Conservation (phyloP, 1,140 invertebrate genomes). For the Drosophila mayri region DNA sequence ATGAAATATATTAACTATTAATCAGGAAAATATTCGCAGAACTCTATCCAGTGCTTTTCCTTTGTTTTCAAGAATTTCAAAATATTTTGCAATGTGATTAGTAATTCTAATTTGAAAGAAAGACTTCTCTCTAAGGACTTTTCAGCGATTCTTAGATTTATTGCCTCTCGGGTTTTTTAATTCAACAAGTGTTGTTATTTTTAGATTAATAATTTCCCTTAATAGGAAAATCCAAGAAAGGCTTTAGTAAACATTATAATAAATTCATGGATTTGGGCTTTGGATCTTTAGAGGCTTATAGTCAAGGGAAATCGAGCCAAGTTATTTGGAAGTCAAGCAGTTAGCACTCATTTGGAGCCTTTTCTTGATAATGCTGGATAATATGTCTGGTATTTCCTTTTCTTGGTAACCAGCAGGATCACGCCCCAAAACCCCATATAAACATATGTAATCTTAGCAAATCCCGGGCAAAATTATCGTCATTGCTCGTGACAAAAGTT, state of each 20-base stretch:
- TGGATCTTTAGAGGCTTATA: neutral
- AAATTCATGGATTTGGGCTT: neutral
- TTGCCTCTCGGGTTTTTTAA: too few species aligned
- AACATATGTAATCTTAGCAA: constrained; percentile 48
- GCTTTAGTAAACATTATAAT: neutral
- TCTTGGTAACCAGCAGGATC: neutral
- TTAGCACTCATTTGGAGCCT: neutral
- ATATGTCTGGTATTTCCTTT: neutral
- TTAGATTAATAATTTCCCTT: too few species aligned
- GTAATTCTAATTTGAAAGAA: neutral
- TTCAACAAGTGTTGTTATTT: too few species aligned
- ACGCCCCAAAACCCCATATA: constrained; percentile 13
- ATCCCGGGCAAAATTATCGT: constrained; percentile 42
- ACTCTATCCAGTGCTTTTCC: neutral
- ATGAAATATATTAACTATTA: neutral
- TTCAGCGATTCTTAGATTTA: neutral
- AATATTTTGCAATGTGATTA: constrained; percentile 44
- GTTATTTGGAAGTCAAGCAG: constrained; percentile 1
- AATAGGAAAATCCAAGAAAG: neutral
- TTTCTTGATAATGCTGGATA: neutral
- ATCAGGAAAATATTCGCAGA: neutral
- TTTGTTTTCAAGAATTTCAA: constrained; percentile 32
- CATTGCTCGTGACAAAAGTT: constrained; percentile 65
- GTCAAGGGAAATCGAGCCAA: neutral
- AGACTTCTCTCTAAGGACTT: neutral